phyloP scores from a whole-genome alignment of 2,113 vertebrate species.

The Malaclemys terrapin region DNA sequence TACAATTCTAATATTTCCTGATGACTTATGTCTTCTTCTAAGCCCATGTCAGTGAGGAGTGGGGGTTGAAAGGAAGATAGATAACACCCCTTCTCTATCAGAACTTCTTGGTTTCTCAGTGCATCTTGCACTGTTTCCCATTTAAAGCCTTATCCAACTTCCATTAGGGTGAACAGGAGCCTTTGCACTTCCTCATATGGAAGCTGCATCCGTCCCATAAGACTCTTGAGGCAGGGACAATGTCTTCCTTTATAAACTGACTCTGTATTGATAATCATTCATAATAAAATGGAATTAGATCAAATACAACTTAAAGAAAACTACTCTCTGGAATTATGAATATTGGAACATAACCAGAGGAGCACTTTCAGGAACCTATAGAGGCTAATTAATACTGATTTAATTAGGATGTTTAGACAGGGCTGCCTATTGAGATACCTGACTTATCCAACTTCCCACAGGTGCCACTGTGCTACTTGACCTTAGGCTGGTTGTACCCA shows the following conservation, averaged over 20 bases:
- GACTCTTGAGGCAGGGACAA: neutral
- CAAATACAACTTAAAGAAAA: constrained; percentile 43
- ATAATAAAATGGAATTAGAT: constrained; percentile 62
- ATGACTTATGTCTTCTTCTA: neutral
- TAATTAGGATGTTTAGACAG: constrained; percentile 38
- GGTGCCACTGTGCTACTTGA: neutral
- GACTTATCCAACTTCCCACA: neutral
- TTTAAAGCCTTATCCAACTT: neutral
- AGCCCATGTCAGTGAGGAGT: neutral
- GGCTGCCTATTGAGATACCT: neutral
- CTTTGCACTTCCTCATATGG: neutral
- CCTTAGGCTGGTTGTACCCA: neutral
- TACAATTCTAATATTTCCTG: neutral
- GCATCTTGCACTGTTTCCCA: neutral
- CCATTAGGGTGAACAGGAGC: neutral
- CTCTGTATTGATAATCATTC: neutral
- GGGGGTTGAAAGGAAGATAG: neutral
- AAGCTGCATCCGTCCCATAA: neutral
- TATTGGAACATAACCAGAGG: constrained; percentile 50
- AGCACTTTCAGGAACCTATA: constrained; percentile 52
- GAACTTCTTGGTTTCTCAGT: neutral
- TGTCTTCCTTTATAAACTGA: neutral
- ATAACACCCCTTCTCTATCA: neutral
- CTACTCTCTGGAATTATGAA: constrained; percentile 29
- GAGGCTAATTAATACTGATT: neutral